A percentile compares a stretch with the other conserved stretches of the same genome.
Evolutionary conservation across 2,113 vertebrate genomes (phyloP).

Genomic region (Halcyon malimbica): DNA sequence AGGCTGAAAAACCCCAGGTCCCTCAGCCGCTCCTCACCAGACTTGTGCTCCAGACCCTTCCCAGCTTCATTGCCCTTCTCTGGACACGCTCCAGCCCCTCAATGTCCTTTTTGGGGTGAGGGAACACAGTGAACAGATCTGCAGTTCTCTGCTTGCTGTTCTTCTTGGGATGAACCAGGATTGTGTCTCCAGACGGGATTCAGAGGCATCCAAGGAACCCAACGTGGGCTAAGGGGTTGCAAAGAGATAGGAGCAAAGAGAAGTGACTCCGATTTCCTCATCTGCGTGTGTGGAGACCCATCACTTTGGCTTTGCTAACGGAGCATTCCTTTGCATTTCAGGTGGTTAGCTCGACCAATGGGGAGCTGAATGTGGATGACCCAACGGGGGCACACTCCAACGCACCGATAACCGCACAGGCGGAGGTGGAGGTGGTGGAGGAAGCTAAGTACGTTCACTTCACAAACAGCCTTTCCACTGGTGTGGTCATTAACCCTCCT

Average conservation of each 20-base stretch:
- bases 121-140: background rate
- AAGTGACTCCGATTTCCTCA: background rate
- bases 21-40: background rate
- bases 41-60: too few relatives aligned
- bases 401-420: conserved; percentile 91
- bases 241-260: background rate
- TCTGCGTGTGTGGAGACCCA: fast-evolving
- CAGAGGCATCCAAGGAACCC: background rate
- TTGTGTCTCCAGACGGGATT: background rate
- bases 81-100: background rate
- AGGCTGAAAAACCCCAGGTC: background rate
- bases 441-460: conserved; percentile 95
- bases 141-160: background rate
- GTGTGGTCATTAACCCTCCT: conserved; percentile 22
- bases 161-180: background rate
- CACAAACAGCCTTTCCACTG: conserved; percentile 33
- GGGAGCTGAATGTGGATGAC: conserved; percentile 95
- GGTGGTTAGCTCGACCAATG: conserved; percentile 98
- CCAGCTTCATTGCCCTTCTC: background rate
- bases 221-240: background rate
- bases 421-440: conserved; percentile 97
- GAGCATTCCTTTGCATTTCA: conserved; percentile 70
- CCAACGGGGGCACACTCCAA: conserved; percentile 90
- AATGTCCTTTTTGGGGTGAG: background rate
- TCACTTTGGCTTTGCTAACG: background rate